A percentile compares a stretch with the other conserved stretches of the same genome.
phyloP scores from a whole-genome alignment of 2,113 vertebrate species.

The Macaca fascicularis region T2T-MFA8v1.1 NC_088380.1:24097501-24098000 shows the following conservation, averaged over 20 bases:
- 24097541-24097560: background rate
- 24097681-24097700: background rate
- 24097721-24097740: background rate
- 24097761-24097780: background rate
- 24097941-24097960: background rate
- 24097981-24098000: background rate
- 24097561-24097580: background rate
- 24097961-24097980: background rate
- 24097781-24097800: constrained; percentile 50
- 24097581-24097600: background rate
- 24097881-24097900: background rate
- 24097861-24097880: background rate
- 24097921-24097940: background rate
- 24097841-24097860: background rate
- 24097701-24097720: constrained; percentile 2
- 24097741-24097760: background rate
- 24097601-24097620: background rate
- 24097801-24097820: constrained; percentile 30
- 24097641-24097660: background rate
- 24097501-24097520: background rate
- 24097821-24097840: background rate
- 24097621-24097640: background rate
- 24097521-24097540: constrained; percentile 9
- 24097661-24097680: background rate
- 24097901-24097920: background rate